Percentiles rank a stretch among this genome's conserved stretches.
phyloP scores from a whole-genome alignment of 2,113 vertebrate species.

The Vulpes lagopus region DNA sequence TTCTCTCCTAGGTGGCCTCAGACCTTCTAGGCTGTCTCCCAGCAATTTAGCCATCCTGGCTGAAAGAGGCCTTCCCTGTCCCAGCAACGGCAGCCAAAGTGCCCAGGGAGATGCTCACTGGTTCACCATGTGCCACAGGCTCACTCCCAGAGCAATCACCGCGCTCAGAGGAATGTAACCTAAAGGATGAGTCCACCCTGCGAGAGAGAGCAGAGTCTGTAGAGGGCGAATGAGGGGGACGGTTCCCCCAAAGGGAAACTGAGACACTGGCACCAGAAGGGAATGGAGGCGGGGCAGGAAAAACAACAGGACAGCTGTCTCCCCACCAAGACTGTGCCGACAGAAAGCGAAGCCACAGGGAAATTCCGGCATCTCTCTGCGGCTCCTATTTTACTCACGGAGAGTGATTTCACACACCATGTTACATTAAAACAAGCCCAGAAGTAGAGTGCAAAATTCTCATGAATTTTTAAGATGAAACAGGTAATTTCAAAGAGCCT shows the following conservation, averaged over 20 bases:
- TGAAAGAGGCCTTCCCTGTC: not conserved
- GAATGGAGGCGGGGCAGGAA: not conserved
- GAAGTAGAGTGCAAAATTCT: slow-evolving; percentile 33
- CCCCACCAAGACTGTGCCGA: accelerated
- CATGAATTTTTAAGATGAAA: slow-evolving; percentile 68
- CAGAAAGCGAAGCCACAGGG: not conserved
- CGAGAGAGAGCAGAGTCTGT: not conserved
- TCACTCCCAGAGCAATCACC: not conserved
- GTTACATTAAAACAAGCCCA: not conserved
- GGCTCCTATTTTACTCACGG: not conserved
- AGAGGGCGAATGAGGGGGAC: too few species aligned
- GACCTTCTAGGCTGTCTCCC: not conserved
- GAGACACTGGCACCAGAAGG: not conserved
- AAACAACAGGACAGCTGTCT: not conserved
- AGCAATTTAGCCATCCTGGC: not conserved
- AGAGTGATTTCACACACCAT: not conserved
- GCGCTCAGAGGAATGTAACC: not conserved
- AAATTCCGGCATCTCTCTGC: not conserved
- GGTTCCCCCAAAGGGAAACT: not conserved
- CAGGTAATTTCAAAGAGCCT: slow-evolving; percentile 36
- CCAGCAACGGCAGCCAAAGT: accelerated
- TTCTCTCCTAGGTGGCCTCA: not conserved
- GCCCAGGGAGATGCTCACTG: not conserved
- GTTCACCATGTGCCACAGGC: not conserved
- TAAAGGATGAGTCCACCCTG: accelerated